A percentile compares a stretch with the other conserved stretches of the same genome.
phyloP scores from a whole-genome alignment of 2,888 invertebrate species.

The Scrobipalpa costella region DNA sequence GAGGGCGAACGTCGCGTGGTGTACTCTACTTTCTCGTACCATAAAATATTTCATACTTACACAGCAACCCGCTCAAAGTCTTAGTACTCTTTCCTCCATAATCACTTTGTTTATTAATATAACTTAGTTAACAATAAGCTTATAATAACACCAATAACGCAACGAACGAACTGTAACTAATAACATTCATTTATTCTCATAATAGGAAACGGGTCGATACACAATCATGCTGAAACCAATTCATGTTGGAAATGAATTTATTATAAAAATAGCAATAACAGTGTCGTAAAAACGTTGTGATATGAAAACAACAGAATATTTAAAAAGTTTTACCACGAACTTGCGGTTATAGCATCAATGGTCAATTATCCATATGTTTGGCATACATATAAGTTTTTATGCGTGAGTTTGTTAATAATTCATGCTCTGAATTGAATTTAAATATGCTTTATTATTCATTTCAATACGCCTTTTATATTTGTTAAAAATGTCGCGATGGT shows the following conservation, averaged over 20 bases:
- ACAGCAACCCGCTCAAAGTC: not conserved
- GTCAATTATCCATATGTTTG: constrained; percentile 8
- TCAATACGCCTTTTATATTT: too few relatives aligned
- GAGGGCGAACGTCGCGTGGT: constrained; percentile 21
- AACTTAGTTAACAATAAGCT: not conserved
- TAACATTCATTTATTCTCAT: not conserved
- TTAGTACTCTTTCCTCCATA: not conserved
- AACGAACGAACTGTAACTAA: constrained; percentile 11
- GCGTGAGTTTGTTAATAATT: not conserved
- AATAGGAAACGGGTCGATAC: not conserved
- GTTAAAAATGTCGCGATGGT: too few relatives aligned
- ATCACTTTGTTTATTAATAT: constrained; percentile 1
- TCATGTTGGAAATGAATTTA: not conserved
- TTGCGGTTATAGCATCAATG: not conserved
- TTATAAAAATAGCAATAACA: not conserved
- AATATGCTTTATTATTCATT: too few relatives aligned
- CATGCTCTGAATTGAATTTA: not conserved
- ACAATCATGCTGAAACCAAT: constrained; percentile 8
- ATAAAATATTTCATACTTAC: constrained; percentile 16
- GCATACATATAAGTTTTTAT: not conserved
- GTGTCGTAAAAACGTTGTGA: not conserved
- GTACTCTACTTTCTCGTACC: constrained; percentile 17
- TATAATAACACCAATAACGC: constrained; percentile 8
- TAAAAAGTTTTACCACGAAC: constrained; percentile 18
- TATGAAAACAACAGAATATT: constrained; percentile 18